A percentile compares a stretch with the other conserved stretches of the same genome.
Conservation (phyloP, 53 echinoderm and acorn worm species). For the Paelopatides confundens region DNA sequence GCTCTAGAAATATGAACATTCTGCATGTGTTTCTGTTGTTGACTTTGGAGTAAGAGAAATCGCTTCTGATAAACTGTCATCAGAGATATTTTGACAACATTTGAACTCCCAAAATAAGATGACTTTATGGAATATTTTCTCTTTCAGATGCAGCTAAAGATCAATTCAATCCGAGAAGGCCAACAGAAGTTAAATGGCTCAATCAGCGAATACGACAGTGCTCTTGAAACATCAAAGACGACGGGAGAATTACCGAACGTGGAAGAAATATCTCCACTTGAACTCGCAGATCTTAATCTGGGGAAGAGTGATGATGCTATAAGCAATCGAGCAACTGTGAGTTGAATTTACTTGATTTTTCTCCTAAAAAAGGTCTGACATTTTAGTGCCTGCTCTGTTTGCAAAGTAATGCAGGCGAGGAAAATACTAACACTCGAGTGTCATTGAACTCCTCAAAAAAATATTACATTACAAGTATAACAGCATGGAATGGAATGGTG, state of each 20-base stretch:
- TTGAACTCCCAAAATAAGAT: not conserved
- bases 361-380: too few species aligned
- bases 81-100: too few species aligned
- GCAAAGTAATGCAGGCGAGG: too few species aligned
- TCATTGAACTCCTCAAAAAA: too few species aligned
- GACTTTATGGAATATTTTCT: not conserved
- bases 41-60: too few species aligned
- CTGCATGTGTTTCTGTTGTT: too few species aligned
- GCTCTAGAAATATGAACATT: too few species aligned
- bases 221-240: conserved; percentile 72
- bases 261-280: conserved; percentile 61
- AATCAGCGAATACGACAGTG: conserved; percentile 66
- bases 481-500: too few species aligned
- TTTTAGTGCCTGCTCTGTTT: too few species aligned
- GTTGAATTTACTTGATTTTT: not conserved
- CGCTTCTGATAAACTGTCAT: too few species aligned
- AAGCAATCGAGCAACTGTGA: conserved; percentile 86
- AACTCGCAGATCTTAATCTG: not conserved
- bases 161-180: conserved; percentile 74
- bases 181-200: conserved; percentile 79
- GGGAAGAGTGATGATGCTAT: conserved; percentile 60
- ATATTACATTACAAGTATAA: too few species aligned
- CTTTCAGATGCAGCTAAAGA: conserved; percentile 78
- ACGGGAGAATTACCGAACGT: conserved; percentile 68
- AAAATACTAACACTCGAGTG: too few species aligned